These are phyloP conservation scores for Anarrhichthys ocellatus DNA, from an alignment of 2,113 vertebrate genomes.

Conservation along the genomic window DNA sequence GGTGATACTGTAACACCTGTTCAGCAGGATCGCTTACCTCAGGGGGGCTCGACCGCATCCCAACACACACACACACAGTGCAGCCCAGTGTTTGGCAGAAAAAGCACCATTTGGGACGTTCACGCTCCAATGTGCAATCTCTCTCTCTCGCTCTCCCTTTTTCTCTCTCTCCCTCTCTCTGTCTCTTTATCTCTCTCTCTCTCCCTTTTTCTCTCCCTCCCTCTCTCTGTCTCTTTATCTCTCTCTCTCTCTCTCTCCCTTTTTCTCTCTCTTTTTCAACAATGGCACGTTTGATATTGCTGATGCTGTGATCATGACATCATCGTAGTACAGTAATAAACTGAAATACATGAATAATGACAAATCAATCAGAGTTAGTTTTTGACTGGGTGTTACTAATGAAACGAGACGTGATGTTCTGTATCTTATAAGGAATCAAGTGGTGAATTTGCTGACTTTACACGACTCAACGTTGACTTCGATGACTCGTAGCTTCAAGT, in stretches of 20 bases:
- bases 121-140: constrained; percentile 78
- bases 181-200: background rate
- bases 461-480: too few relatives aligned
- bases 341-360: background rate
- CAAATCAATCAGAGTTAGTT: too few relatives aligned
- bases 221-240: background rate
- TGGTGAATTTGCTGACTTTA: too few relatives aligned
- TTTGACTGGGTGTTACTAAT: too few relatives aligned
- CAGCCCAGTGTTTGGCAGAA: constrained; percentile 67
- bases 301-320: constrained; percentile 17
- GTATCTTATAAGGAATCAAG: too few relatives aligned
- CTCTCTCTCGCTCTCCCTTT: constrained; percentile 22
- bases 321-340: background rate
- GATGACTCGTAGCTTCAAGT: too few relatives aligned
- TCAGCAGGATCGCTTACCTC: constrained; percentile 77
- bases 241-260: background rate
- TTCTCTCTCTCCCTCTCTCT: constrained; percentile 9
- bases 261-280: background rate
- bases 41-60: constrained; percentile 57
- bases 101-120: constrained; percentile 78
- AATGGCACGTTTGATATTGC: constrained; percentile 8
- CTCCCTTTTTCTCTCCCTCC: constrained; percentile 15
- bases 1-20: constrained; percentile 81
- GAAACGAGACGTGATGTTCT: too few relatives aligned
- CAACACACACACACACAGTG: constrained; percentile 24